A percentile compares a stretch with the other conserved stretches of the same genome.
phyloP scores from a whole-genome alignment of 35 echinoderm and acorn worm species.

The Ophioderma brevispina region DNA sequence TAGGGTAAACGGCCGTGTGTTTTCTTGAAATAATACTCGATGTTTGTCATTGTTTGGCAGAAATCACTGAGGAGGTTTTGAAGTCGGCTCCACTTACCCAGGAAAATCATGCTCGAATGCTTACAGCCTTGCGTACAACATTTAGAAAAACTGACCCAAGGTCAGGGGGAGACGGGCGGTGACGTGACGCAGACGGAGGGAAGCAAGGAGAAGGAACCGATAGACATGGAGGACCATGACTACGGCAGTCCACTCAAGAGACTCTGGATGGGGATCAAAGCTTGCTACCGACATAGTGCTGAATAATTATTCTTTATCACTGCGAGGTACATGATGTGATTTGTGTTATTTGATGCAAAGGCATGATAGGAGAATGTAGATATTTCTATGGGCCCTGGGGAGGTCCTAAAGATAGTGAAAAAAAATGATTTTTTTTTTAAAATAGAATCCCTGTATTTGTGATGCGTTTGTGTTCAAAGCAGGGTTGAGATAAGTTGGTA shows the following conservation, averaged over 20 bases:
- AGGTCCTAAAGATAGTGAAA: no score
- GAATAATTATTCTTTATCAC: slow-evolving; percentile 96
- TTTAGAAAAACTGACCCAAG: slow-evolving; percentile 66
- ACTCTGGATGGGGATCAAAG: slow-evolving; percentile 89
- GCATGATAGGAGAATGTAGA: no score
- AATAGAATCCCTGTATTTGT: no score
- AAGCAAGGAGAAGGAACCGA: slow-evolving; percentile 36
- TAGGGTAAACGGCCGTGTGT: no score
- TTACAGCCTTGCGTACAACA: slow-evolving; percentile 91
- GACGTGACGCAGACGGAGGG: background rate
- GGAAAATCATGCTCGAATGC: slow-evolving; percentile 79
- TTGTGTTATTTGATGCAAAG: no score
- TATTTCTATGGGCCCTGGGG: no score
- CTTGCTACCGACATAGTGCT: slow-evolving; percentile 82
- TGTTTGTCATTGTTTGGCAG: slow-evolving; percentile 30
- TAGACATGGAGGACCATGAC: slow-evolving; percentile 76
- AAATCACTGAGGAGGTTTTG: slow-evolving; percentile 91
- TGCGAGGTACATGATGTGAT: slow-evolving; percentile 88
- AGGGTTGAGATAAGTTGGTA: no score
- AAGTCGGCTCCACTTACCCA: slow-evolving; percentile 80
- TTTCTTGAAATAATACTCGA: background rate
- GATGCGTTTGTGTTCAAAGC: no score
- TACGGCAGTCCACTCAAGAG: slow-evolving; percentile 71
- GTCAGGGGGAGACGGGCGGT: background rate
- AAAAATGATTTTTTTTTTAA: no score